Conservation (phyloP, 1,140 invertebrate genomes). For the Drosophila nebulosa region DNA sequence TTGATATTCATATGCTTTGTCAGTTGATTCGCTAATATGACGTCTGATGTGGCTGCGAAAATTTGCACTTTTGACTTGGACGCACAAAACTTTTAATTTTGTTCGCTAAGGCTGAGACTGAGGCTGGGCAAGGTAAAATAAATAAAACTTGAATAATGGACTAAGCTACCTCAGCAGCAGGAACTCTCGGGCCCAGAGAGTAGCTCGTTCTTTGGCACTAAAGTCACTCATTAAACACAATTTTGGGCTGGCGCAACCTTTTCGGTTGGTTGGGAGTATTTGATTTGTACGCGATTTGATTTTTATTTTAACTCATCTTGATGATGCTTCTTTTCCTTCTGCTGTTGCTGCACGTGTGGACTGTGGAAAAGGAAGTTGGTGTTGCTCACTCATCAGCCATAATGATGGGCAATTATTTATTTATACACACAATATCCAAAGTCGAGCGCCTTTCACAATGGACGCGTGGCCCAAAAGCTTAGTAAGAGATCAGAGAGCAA, state of each 20-base stretch:
- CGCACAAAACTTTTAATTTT: conserved; percentile 71
- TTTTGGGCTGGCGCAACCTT: conserved; percentile 45
- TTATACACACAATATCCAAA: conserved; percentile 1
- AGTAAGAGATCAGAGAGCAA: not conserved
- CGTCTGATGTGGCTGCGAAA: conserved; percentile 77
- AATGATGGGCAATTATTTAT: conserved; percentile 72
- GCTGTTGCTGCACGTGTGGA: conserved; percentile 50
- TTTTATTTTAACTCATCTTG: conserved; percentile 18
- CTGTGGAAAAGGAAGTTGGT: conserved; percentile 46
- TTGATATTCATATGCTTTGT: conserved; percentile 79
- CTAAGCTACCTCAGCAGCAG: conserved; percentile 66
- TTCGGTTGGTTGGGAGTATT: conserved; percentile 40
- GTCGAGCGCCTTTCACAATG: conserved; percentile 21
- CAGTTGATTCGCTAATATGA: conserved; percentile 79
- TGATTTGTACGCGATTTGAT: conserved; percentile 72
- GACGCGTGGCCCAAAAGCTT: conserved; percentile 39
- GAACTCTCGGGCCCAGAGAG: not conserved
- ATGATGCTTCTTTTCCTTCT: not conserved
- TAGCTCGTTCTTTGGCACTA: conserved; percentile 20
- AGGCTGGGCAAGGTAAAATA: conserved; percentile 61
- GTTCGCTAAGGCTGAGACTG: too few relatives aligned
- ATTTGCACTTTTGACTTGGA: conserved; percentile 75
- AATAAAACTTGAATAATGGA: conserved; percentile 76
- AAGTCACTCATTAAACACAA: conserved; percentile 77
- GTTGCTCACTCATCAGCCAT: conserved; percentile 73